Evolutionary conservation across 2,113 vertebrate genomes (phyloP).

Genomic region (Spea multiplicata): DNA sequence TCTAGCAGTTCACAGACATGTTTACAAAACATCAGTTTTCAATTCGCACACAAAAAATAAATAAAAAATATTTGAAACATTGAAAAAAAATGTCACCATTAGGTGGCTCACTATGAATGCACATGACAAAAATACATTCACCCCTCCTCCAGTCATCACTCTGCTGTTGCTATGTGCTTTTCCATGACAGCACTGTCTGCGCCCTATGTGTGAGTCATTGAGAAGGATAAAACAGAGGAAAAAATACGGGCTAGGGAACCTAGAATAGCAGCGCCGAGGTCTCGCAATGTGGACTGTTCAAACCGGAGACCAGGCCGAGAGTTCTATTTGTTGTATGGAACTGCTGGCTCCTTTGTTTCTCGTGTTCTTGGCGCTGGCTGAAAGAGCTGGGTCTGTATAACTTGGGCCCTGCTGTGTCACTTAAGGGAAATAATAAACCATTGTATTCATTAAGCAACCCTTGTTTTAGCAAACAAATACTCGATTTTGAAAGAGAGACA

Average conservation of each 20-base stretch:
- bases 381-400: constrained; percentile 68
- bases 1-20: too few relatives aligned
- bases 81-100: constrained; percentile 47
- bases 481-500: constrained; percentile 62
- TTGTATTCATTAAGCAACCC: constrained; percentile 83
- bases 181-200: constrained; percentile 43
- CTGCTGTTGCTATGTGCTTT: constrained; percentile 46
- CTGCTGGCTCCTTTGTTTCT: constrained; percentile 67
- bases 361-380: constrained; percentile 78
- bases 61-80: not conserved
- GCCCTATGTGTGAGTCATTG: constrained; percentile 52
- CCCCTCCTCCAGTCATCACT: constrained; percentile 54
- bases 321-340: constrained; percentile 54
- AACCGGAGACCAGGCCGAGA: constrained; percentile 51
- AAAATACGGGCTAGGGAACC: constrained; percentile 53
- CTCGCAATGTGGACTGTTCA: constrained; percentile 52
- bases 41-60: too few relatives aligned
- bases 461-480: constrained; percentile 80
- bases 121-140: constrained; percentile 33
- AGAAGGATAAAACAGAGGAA: constrained; percentile 50
- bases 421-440: constrained; percentile 79
- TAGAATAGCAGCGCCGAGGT: constrained; percentile 55
- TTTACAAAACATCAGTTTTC: too few relatives aligned
- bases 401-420: constrained; percentile 74
- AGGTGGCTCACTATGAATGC: constrained; percentile 68